Conservation (phyloP, 2,888 invertebrate genomes). For the Drosophila subquinaria region DNA sequence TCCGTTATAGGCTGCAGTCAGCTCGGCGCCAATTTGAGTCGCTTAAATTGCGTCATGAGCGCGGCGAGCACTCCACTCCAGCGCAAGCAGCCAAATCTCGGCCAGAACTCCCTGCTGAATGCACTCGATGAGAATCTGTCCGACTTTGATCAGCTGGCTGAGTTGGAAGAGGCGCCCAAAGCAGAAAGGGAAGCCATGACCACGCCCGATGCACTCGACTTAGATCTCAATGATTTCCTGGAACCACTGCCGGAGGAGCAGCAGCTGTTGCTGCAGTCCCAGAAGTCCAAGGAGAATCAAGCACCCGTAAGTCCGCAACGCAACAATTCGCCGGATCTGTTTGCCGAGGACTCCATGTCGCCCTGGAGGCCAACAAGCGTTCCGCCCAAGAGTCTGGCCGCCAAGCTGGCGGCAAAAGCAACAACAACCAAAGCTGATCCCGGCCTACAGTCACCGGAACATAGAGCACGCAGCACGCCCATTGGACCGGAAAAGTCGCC, state of each 20-base stretch:
- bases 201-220: constrained; percentile 56
- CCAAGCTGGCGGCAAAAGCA: constrained; percentile 51
- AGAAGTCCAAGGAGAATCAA: constrained; percentile 11
- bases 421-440: not conserved
- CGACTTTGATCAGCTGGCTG: constrained; percentile 26
- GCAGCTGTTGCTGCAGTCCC: constrained; percentile 48
- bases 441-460: constrained; percentile 41
- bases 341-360: constrained; percentile 67
- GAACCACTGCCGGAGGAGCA: constrained; percentile 86
- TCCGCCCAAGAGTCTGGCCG: constrained; percentile 45
- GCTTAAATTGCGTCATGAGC: constrained; percentile 59
- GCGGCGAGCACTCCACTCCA: constrained; percentile 43
- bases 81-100: not conserved
- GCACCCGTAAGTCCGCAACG: constrained; percentile 25
- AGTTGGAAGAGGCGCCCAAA: constrained; percentile 1
- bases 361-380: constrained; percentile 40
- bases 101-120: constrained; percentile 26
- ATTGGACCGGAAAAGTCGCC: constrained; percentile 57
- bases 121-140: constrained; percentile 50
- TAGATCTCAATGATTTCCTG: constrained; percentile 86
- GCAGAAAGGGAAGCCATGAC: constrained; percentile 9
- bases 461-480: constrained; percentile 9
- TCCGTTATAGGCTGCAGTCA: constrained; percentile 41
- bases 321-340: constrained; percentile 76
- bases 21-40: constrained; percentile 51